These are phyloP conservation scores for Meganola albula DNA, from an alignment of 2,888 invertebrate species.

Conservation along the genomic window DNA sequence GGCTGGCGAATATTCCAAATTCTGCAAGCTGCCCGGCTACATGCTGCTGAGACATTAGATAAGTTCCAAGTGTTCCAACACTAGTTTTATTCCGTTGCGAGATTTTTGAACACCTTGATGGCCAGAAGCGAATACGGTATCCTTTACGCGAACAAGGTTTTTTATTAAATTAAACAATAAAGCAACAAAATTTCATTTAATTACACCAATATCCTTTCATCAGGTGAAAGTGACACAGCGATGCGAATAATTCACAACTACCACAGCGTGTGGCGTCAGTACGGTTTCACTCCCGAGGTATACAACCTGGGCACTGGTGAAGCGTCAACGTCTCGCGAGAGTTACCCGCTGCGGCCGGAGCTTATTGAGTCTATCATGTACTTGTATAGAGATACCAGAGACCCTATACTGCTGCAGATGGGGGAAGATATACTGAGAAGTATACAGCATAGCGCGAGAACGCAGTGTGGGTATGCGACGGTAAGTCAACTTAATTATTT, in stretches of 20 bases:
- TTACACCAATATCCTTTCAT: slow-evolving; percentile 7
- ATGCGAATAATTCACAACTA: slow-evolving; percentile 97
- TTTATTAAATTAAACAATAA: too few relatives aligned
- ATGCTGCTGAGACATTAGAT: too few relatives aligned
- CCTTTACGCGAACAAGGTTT: too few relatives aligned
- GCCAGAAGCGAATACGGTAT: too few relatives aligned
- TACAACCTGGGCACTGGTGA: slow-evolving; percentile 95
- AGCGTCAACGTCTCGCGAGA: slow-evolving; percentile 87
- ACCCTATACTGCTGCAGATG: slow-evolving; percentile 93
- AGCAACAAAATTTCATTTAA: too few relatives aligned
- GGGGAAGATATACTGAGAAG: slow-evolving; percentile 96
- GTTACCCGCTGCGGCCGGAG: slow-evolving; percentile 97
- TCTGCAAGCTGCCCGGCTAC: too few relatives aligned
- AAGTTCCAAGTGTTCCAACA: too few relatives aligned
- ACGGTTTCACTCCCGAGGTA: slow-evolving; percentile 98
- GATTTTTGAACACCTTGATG: too few relatives aligned
- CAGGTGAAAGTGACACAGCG: slow-evolving; percentile 92
- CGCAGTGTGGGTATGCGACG: slow-evolving; percentile 98
- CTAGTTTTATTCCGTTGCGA: too few relatives aligned
- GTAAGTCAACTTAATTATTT: too few relatives aligned
- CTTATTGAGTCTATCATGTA: slow-evolving; percentile 98
- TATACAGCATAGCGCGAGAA: slow-evolving; percentile 94
- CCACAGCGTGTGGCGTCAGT: slow-evolving; percentile 97
- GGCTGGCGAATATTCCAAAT: too few relatives aligned
- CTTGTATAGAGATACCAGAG: slow-evolving; percentile 94